These are phyloP conservation scores for Drosophila jambulina DNA, from an alignment of 1,140 invertebrate genomes.

Conservation along the genomic window DNA sequence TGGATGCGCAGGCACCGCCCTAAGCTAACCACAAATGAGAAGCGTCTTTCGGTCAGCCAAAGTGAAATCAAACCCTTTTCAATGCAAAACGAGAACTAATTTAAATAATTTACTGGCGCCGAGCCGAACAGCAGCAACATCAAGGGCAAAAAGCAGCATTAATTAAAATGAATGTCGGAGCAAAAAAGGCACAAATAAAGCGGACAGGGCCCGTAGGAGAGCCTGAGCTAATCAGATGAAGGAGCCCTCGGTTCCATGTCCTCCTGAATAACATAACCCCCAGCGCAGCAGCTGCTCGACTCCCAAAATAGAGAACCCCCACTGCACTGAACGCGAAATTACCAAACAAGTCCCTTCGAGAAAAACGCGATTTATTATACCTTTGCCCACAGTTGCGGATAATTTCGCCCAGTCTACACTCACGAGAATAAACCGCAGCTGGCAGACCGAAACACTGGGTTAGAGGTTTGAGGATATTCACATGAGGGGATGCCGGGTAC, in stretches of 20 bases:
- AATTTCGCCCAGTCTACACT: not conserved
- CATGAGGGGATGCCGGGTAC: not conserved
- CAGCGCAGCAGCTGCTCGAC: not conserved
- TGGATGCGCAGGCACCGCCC: not conserved
- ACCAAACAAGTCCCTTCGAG: not conserved
- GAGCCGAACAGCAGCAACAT: constrained; percentile 2
- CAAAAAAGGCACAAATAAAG: constrained; percentile 13
- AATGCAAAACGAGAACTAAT: constrained; percentile 65
- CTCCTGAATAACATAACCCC: constrained; percentile 18
- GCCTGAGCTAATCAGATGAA: constrained; percentile 20
- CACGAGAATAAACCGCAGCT: not conserved
- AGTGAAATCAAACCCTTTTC: constrained; percentile 64
- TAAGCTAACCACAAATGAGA: constrained; percentile 49
- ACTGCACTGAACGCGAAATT: constrained; percentile 3
- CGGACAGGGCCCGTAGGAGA: not conserved
- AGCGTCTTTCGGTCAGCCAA: constrained; percentile 55
- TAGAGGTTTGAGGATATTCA: constrained; percentile 2
- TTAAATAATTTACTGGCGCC: constrained; percentile 64
- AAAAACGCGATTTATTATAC: not conserved
- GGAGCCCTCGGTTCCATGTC: not conserved
- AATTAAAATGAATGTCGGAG: constrained; percentile 46
- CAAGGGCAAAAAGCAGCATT: constrained; percentile 35
- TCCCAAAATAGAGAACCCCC: not conserved
- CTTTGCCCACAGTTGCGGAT: not conserved
- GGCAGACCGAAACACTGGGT: not conserved